Evolutionary conservation across 2,888 invertebrate genomes (phyloP).

Genomic region (Ischnus inquisitorius): DNA sequence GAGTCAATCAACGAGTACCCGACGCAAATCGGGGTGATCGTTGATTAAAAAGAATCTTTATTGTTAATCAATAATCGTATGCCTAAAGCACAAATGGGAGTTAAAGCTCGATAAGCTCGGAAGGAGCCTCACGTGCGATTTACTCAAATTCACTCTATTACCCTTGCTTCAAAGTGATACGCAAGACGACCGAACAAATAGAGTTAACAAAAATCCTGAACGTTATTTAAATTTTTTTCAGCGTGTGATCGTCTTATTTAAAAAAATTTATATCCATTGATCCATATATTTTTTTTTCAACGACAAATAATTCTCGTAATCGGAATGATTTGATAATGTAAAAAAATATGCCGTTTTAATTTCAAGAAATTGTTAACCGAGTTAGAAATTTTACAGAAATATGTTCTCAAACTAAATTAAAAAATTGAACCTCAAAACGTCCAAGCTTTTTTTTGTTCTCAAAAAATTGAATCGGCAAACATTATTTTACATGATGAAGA

Average conservation of each 20-base stretch:
- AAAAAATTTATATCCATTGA: background rate
- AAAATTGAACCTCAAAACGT: no score
- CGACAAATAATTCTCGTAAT: background rate
- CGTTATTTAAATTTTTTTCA: background rate
- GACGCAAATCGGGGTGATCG: conserved; percentile 41
- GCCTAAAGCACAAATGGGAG: conserved; percentile 55
- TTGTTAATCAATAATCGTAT: conserved; percentile 40
- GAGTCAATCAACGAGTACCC: conserved; percentile 62
- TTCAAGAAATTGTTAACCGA: no score
- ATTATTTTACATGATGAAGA: no score
- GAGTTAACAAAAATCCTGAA: background rate
- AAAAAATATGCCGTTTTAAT: no score
- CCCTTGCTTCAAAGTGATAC: conserved; percentile 10
- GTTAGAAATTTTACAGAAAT: no score
- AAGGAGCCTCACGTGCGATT: conserved; percentile 64
- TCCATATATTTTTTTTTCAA: background rate
- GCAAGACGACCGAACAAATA: background rate
- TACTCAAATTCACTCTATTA: conserved; percentile 40
- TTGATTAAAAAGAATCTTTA: conserved; percentile 10
- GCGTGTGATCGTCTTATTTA: no score
- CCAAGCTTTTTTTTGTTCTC: no score
- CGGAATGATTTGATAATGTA: background rate
- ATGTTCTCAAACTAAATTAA: no score
- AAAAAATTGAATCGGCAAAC: no score
- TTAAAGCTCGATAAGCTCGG: conserved; percentile 61